A percentile compares a stretch with the other conserved stretches of the same genome.
Conservation (phyloP, 2,113 vertebrate species). For the Dunckerocampus dactyliophorus region DNA sequence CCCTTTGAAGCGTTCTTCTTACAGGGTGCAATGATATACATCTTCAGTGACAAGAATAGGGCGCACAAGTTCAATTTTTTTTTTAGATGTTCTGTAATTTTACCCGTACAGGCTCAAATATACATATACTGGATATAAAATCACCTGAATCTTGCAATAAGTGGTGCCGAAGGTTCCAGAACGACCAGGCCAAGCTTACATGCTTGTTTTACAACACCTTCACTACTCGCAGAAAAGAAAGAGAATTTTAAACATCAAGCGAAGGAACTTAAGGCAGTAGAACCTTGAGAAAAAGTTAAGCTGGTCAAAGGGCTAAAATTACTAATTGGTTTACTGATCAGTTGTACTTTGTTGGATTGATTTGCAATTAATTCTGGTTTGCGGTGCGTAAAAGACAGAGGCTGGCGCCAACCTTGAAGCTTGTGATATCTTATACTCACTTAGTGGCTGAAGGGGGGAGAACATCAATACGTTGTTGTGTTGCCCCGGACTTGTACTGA, state of each 20-base stretch:
- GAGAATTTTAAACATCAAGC: background rate
- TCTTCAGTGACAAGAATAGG: no score
- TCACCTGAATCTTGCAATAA: no score
- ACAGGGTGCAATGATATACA: no score
- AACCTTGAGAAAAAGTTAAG: conserved; percentile 74
- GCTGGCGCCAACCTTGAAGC: conserved; percentile 94
- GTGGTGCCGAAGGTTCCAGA: no score
- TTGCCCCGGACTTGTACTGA: conserved; percentile 65
- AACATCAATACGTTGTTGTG: conserved; percentile 82
- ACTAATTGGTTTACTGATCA: conserved; percentile 99
- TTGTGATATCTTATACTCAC: conserved; percentile 89
- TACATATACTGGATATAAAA: no score
- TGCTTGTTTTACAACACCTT: background rate
- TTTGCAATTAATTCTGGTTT: conserved; percentile 99
- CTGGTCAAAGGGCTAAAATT: conserved; percentile 94
- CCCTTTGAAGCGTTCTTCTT: no score
- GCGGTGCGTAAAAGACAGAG: conserved; percentile 84
- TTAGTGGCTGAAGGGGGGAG: conserved; percentile 70
- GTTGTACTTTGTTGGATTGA: conserved; percentile 99
- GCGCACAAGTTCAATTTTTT: no score
- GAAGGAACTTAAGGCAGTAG: conserved; percentile 14
- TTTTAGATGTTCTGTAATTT: no score
- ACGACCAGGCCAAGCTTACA: background rate
- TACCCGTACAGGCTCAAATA: no score
- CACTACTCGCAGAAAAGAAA: no score